Evolutionary conservation across 2,113 vertebrate genomes (phyloP).

Genomic region (Ceyx cyanopectus): DNA sequence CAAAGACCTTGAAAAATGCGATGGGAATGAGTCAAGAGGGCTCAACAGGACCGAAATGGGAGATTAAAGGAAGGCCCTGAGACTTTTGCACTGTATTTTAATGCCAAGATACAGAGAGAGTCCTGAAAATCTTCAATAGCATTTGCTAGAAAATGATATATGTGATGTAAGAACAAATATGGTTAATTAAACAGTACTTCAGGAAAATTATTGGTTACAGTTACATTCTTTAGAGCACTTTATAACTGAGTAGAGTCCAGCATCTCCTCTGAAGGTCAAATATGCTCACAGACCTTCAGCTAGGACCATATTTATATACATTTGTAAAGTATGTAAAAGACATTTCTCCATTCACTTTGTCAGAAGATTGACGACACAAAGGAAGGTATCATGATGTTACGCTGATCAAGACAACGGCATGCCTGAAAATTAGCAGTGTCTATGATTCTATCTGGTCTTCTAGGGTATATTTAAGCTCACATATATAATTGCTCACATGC

Average conservation of each 20-base stretch:
- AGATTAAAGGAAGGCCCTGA: neutral
- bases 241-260: neutral
- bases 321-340: neutral
- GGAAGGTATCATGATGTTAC: neutral
- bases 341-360: neutral
- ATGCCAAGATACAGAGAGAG: neutral
- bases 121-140: neutral
- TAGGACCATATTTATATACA: neutral
- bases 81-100: neutral
- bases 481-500: constrained; percentile 35
- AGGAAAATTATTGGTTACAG: constrained; percentile 24
- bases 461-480: constrained; percentile 9
- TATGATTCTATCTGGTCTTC: neutral
- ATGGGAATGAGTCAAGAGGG: neutral
- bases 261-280: neutral
- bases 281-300: neutral
- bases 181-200: constrained; percentile 17
- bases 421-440: constrained; percentile 11
- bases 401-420: neutral
- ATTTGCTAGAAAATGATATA: constrained; percentile 24
- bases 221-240: neutral
- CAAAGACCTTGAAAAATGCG: neutral
- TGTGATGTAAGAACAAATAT: neutral
- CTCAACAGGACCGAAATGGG: neutral
- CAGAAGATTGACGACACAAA: neutral